phyloP scores from a whole-genome alignment of 2,888 invertebrate species.

The Stratiomys singularior region DNA sequence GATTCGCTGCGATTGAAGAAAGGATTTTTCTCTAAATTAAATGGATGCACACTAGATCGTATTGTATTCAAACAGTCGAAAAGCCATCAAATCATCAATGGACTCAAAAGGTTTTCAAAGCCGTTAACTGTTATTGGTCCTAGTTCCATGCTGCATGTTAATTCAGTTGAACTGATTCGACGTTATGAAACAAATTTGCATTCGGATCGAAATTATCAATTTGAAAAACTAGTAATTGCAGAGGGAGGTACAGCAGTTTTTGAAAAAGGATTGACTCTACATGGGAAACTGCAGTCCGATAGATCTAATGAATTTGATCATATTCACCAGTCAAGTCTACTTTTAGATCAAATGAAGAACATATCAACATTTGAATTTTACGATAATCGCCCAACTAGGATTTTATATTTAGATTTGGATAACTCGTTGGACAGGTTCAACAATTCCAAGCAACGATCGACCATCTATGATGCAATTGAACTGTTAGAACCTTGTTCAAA shows the following conservation, averaged over 20 bases:
- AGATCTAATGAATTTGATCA: not conserved
- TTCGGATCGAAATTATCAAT: not conserved
- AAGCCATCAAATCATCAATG: constrained; percentile 9
- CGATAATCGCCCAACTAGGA: too few relatives aligned
- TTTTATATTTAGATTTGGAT: not conserved
- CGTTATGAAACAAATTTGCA: not conserved
- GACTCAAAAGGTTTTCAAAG: not conserved
- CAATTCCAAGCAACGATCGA: too few relatives aligned
- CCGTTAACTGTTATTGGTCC: constrained; percentile 4
- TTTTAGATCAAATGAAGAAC: too few relatives aligned
- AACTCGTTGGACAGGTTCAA: too few relatives aligned
- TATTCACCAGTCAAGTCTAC: not conserved
- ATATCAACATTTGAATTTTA: too few relatives aligned
- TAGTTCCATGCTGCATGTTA: constrained; percentile 3
- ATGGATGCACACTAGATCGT: not conserved
- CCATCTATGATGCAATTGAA: too few relatives aligned
- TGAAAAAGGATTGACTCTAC: not conserved
- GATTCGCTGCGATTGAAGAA: not conserved
- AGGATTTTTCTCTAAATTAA: not conserved
- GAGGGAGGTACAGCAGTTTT: not conserved
- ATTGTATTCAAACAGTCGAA: not conserved
- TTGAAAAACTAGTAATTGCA: not conserved
- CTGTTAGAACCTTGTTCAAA: too few relatives aligned
- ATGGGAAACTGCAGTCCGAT: not conserved
- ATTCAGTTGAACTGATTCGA: not conserved